These are phyloP conservation scores for Pangasius djambal DNA, from an alignment of 2,797 vertebrate genomes.

Conservation along the genomic window DNA sequence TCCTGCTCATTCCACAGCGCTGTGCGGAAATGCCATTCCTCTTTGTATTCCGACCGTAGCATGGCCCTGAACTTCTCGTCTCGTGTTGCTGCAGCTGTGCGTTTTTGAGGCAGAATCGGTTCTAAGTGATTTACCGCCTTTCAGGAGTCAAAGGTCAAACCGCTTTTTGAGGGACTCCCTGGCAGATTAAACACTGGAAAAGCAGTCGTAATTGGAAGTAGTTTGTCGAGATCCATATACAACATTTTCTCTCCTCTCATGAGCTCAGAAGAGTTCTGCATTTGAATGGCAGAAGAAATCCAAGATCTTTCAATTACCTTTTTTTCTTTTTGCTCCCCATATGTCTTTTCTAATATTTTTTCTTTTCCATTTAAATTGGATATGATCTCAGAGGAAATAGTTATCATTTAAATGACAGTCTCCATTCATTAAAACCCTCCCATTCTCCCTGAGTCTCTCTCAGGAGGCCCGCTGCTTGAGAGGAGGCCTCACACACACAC, in stretches of 20 bases:
- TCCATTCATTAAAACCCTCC: slow-evolving; percentile 78
- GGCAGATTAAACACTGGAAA: slow-evolving; percentile 55
- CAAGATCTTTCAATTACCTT: slow-evolving; percentile 77
- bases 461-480: slow-evolving; percentile 52
- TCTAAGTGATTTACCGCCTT: slow-evolving; percentile 35
- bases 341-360: slow-evolving; percentile 51
- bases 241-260: slow-evolving; percentile 50
- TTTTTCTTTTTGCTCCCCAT: slow-evolving; percentile 53
- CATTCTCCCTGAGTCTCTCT: slow-evolving; percentile 67
- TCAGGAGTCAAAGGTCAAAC: slow-evolving; percentile 58
- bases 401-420: slow-evolving; percentile 78
- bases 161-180: slow-evolving; percentile 58
- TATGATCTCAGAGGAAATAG: slow-evolving; percentile 78
- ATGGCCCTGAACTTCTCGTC: background rate
- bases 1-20: background rate
- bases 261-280: slow-evolving; percentile 64
- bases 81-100: slow-evolving; percentile 10
- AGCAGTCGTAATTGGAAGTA: slow-evolving; percentile 62
- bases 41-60: background rate
- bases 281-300: slow-evolving; percentile 75
- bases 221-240: slow-evolving; percentile 62
- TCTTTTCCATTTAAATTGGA: slow-evolving; percentile 75
- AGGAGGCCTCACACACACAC: slow-evolving; percentile 41
- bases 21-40: background rate
- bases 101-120: background rate